Percentiles rank a stretch among this genome's conserved stretches.
phyloP scores from a whole-genome alignment of 1,140 invertebrate genomes.

The Zaprionus lachaisei region DNA sequence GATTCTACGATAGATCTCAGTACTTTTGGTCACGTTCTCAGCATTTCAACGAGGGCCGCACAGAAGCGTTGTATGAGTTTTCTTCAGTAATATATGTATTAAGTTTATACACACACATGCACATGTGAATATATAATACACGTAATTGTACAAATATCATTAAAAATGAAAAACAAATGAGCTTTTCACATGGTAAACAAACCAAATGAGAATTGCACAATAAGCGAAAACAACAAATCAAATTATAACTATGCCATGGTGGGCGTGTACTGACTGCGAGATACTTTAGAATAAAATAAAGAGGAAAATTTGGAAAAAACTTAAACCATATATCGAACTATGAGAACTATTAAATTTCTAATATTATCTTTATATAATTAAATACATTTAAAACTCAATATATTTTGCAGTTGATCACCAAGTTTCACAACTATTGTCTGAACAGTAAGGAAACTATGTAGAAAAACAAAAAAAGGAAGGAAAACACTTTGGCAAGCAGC shows the following conservation, averaged over 20 bases:
- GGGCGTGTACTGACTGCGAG: neutral
- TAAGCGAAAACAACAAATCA: constrained; percentile 27
- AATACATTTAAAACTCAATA: neutral
- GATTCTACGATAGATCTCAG: neutral
- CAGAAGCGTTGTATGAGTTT: neutral
- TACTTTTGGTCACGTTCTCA: neutral
- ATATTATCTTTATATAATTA: neutral
- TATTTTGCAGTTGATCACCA: neutral
- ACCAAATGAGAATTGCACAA: constrained; percentile 28
- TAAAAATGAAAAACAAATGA: constrained; percentile 29
- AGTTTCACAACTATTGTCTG: neutral
- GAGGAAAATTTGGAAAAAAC: no score
- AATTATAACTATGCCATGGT: constrained; percentile 1
- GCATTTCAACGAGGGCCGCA: neutral
- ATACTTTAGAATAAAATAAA: neutral
- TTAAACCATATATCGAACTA: no score
- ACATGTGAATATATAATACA: constrained; percentile 3
- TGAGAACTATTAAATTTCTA: neutral
- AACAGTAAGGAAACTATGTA: neutral
- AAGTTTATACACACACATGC: neutral
- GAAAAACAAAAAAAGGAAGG: neutral
- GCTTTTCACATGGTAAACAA: constrained; percentile 35
- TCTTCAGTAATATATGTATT: neutral
- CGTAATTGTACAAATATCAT: constrained; percentile 10
- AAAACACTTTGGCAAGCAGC: neutral